Percentiles rank a stretch among this genome's conserved stretches.
Conservation (phyloP, 2,797 vertebrate genomes). For the Prunella strophiata region DNA sequence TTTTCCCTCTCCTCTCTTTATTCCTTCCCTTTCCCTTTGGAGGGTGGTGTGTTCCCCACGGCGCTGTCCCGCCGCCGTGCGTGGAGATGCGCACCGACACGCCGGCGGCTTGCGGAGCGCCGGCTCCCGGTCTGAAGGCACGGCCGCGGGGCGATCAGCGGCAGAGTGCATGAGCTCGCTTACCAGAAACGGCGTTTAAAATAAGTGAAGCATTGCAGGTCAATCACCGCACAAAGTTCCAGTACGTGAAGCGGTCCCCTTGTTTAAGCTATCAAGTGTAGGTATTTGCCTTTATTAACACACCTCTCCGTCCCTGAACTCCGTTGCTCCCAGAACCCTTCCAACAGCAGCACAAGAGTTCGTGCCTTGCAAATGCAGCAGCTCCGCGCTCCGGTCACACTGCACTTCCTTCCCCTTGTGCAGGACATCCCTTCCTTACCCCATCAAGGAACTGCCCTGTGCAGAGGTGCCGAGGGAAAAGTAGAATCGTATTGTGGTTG, state of each 20-base stretch:
- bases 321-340: neutral
- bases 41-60: neutral
- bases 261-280: neutral
- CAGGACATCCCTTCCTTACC: neutral
- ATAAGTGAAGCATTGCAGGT: fast-evolving
- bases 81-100: fast-evolving
- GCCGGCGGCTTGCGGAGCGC: fast-evolving
- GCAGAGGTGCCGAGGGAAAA: neutral
- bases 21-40: neutral
- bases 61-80: neutral
- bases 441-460: fast-evolving
- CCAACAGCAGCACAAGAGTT: fast-evolving
- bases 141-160: neutral
- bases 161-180: neutral
- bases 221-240: neutral
- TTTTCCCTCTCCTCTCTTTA: too few relatives aligned
- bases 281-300: neutral
- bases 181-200: neutral
- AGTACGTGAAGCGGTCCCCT: neutral
- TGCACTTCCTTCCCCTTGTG: neutral
- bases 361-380: neutral
- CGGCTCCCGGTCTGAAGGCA: neutral
- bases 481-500: too few relatives aligned
- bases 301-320: neutral
- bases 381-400: neutral